These are phyloP conservation scores for western clawed frog (Xenopus tropicalis) DNA, from an alignment of 2,113 vertebrate species.

Conservation along the genomic window UCB_Xtro_10.0 CM004447.2:139846001-139846500, in stretches of 20 bases:
- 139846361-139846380: not conserved
- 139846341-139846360: not conserved
- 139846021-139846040: too few relatives aligned
- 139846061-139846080: too few relatives aligned
- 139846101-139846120: too few relatives aligned
- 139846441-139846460: conserved; percentile 11
- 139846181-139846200: not conserved
- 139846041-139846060: too few relatives aligned
- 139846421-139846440: conserved; percentile 19
- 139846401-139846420: conserved; percentile 6
- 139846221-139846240: not conserved
- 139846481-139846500: not conserved
- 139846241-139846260: not conserved
- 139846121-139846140: too few relatives aligned
- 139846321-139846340: not conserved
- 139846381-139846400: conserved; percentile 8
- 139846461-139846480: not conserved
- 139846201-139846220: not conserved
- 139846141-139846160: not conserved
- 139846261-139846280: not conserved
- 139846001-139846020: too few relatives aligned
- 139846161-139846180: not conserved
- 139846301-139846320: not conserved
- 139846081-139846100: too few relatives aligned
- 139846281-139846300: not conserved